Percentiles rank a stretch among this genome's conserved stretches.
Evolutionary conservation across 2,888 invertebrate species (phyloP).

Genomic region (Pristionchus japonicus): DNA sequence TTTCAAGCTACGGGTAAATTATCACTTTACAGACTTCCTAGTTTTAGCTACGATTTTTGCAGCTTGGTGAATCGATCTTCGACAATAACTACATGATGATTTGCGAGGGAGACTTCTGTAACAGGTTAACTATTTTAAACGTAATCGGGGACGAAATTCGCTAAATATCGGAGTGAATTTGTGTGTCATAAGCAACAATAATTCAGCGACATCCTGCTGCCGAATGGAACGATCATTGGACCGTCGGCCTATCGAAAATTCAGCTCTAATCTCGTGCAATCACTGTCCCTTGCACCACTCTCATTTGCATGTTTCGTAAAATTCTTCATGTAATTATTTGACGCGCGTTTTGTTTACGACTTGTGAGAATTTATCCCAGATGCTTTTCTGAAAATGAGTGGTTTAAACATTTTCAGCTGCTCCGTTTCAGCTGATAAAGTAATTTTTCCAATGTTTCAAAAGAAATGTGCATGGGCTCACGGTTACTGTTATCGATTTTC

Average conservation of each 20-base stretch:
- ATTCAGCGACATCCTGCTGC: background rate
- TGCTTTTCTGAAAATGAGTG: no score
- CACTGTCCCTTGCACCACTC: background rate
- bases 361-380: no score
- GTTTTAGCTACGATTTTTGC: background rate
- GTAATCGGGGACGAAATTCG: no score
- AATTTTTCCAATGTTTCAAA: no score
- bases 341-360: no score
- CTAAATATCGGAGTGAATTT: background rate
- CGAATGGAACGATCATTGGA: background rate
- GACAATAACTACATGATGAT: background rate
- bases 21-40: background rate
- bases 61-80: background rate
- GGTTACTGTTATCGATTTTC: no score
- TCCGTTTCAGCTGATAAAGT: no score
- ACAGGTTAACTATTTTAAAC: background rate
- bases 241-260: background rate
- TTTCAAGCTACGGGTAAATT: background rate
- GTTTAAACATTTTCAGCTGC: no score
- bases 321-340: background rate
- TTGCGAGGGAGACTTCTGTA: slow-evolving; percentile 16
- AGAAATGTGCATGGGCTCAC: no score
- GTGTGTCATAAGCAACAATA: background rate
- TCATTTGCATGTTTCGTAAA: background rate
- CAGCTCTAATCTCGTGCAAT: background rate